Percentiles rank a stretch among this genome's conserved stretches.
Evolutionary conservation across 2,888 invertebrate genomes (phyloP).

Genomic region (Leucoma salicis): DNA sequence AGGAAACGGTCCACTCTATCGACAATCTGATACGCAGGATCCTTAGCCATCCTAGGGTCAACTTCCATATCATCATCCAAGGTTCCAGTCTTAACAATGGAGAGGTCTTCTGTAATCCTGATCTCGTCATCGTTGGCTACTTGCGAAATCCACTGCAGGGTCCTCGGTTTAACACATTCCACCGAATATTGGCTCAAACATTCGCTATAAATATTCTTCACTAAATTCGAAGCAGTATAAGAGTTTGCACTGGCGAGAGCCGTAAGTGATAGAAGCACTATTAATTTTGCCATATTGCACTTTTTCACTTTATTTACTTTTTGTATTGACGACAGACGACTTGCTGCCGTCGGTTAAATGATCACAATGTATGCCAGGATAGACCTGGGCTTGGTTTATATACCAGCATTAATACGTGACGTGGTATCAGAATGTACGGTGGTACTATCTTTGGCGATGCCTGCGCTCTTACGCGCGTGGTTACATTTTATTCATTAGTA

Average conservation of each 20-base stretch:
- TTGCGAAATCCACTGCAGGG: conserved; percentile 87
- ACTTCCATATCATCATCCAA: conserved; percentile 61
- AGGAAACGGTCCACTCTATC: conserved; percentile 89
- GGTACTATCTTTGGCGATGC: conserved; percentile 59
- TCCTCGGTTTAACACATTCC: conserved; percentile 89
- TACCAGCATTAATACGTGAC: conserved; percentile 82
- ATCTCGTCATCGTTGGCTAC: conserved; percentile 86
- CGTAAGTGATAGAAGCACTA: conserved; percentile 65
- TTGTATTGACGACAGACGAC: conserved; percentile 64
- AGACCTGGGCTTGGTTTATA: conserved; percentile 79
- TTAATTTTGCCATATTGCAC: conserved; percentile 70
- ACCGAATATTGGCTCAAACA: conserved; percentile 87
- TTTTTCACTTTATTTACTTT: conserved; percentile 36
- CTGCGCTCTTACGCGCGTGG: conserved; percentile 45
- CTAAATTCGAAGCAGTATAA: conserved; percentile 84
- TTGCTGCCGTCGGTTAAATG: conserved; percentile 65
- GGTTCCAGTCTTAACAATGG: conserved; percentile 84
- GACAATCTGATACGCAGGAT: conserved; percentile 83
- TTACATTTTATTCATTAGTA: conserved; percentile 61
- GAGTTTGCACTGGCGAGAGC: conserved; percentile 61
- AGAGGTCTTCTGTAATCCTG: conserved; percentile 88
- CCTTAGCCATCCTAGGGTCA: conserved; percentile 77
- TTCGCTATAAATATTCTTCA: conserved; percentile 85
- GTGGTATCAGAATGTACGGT: conserved; percentile 61
- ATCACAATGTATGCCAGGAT: conserved; percentile 76